Conservation (phyloP, 2,888 invertebrate genomes). For the Crioceris asparagi region DNA sequence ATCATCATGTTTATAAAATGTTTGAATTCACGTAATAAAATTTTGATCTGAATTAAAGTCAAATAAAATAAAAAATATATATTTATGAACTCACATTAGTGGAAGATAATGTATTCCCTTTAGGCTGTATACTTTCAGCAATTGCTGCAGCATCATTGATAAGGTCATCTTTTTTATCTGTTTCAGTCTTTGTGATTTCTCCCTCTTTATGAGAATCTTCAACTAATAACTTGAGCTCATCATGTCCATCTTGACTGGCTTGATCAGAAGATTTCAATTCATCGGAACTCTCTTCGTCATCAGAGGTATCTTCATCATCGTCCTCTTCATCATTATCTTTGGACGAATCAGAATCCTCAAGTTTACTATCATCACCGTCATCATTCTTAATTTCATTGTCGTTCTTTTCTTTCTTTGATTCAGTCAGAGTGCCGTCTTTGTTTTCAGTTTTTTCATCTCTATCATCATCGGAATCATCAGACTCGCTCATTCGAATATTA, state of each 20-base stretch:
- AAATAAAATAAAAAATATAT: neutral
- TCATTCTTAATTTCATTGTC: constrained; percentile 56
- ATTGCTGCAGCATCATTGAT: constrained; percentile 88
- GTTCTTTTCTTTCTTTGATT: too few relatives aligned
- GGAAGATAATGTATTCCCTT: constrained; percentile 92
- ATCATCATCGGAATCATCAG: constrained; percentile 26
- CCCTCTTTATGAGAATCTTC: constrained; percentile 37
- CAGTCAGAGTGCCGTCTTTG: too few relatives aligned
- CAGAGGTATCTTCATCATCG: constrained; percentile 28
- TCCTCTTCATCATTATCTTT: constrained; percentile 30
- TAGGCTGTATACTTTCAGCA: constrained; percentile 94
- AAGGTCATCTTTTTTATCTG: constrained; percentile 52
- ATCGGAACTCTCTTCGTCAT: constrained; percentile 26
- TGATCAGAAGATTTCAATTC: constrained; percentile 22
- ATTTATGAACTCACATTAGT: constrained; percentile 66
- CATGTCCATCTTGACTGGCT: constrained; percentile 27
- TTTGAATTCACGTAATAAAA: neutral
- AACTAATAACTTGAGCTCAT: constrained; percentile 47
- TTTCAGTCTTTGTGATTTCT: constrained; percentile 30
- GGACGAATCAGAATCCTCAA: constrained; percentile 40
- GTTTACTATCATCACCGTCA: constrained; percentile 72
- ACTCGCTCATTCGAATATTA: constrained; percentile 42
- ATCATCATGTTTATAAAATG: constrained; percentile 9
- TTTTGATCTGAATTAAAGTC: too few relatives aligned
- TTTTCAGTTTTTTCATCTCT: constrained; percentile 10